Evolutionary conservation across 2,113 vertebrate genomes (phyloP), one percentile per base, ranked within the genome.

Genomic region (Lagopus leucura): DNA sequence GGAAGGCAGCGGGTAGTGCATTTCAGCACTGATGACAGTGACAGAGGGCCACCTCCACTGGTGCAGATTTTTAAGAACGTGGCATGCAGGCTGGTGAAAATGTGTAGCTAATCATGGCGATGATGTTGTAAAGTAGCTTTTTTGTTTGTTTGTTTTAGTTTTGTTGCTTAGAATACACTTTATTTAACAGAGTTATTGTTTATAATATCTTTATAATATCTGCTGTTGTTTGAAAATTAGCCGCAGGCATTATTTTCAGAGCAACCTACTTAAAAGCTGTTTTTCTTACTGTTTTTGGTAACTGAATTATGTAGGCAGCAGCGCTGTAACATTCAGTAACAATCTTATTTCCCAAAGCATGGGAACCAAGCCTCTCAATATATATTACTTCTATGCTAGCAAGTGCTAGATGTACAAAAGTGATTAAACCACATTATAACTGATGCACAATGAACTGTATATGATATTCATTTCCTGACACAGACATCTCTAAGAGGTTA

Each of bases 401-500:
- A 89, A 88, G 13, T 36, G 27, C n/a, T 83, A 55, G n/a, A 66
- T 30, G 8, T 60, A 75, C 19, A 92, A 54, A 7, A 8, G 16
- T 76, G 72, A 89, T 86, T 84, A 89, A 92, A 89, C 24, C 27
- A 89, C 34, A 42, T 86, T 73, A 40, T 72, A 67, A 84, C 7
- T 71, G 48, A 76, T 83, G 40, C 43, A 83, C 32, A 91, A 13
- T 24, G 13, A 94, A 91, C 60, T 76, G 20, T 57, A 57, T 69
- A 90, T 87, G 92, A 61, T 88, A 85, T 14, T 94, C 81, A 81
- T 94, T 89, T 97, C 64, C 60, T 86, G 40, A 63, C 79, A 57
- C 19, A 86, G 55, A 45, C 67, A 77, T 55, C 27, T 95, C 40
- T 58, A 54, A 30, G 52, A 6, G 15, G 18, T 85, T 96, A 88